Conservation (phyloP, 2,113 vertebrate genomes). For the Pollachius pollachius region DNA sequence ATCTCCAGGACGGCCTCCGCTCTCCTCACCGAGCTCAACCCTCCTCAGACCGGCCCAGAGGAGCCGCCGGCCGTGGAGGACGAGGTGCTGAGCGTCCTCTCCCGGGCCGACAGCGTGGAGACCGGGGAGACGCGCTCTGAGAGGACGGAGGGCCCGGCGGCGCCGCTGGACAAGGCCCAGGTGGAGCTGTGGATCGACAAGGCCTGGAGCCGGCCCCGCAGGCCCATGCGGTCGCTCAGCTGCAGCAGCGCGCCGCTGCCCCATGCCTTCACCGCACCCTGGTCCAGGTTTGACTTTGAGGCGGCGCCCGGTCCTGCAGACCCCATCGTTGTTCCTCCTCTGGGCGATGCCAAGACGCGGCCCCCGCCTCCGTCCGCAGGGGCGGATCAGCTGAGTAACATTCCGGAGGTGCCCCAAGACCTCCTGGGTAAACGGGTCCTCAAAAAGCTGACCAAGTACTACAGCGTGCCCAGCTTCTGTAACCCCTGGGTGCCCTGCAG, state of each 20-base stretch:
- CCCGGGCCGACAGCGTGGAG: constrained; percentile 4
- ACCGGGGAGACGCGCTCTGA: constrained; percentile 7
- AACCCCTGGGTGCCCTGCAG: constrained; percentile 83
- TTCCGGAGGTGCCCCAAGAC: constrained; percentile 76
- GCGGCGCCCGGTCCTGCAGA: constrained; percentile 39
- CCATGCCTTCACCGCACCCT: constrained; percentile 19
- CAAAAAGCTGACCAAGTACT: constrained; percentile 89
- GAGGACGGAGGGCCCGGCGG: constrained; percentile 3
- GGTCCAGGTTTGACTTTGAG: constrained; percentile 31
- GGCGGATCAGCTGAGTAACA: constrained; percentile 62
- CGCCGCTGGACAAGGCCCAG: constrained; percentile 50
- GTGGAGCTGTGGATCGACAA: constrained; percentile 79
- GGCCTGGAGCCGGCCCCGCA: constrained; percentile 73
- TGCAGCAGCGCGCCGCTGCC: constrained; percentile 82
- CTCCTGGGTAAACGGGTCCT: constrained; percentile 77
- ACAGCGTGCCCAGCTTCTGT: constrained; percentile 87
- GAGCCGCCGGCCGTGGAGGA: constrained; percentile 15
- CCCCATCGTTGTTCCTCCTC: neutral
- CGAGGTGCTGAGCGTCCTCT: constrained; percentile 2
- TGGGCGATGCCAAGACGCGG: constrained; percentile 37
- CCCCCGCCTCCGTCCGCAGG: constrained; percentile 24
- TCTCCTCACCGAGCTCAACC: constrained; percentile 60
- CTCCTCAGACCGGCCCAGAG: neutral
- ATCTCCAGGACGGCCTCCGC: constrained; percentile 77
- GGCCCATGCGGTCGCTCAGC: constrained; percentile 83